Evolutionary conservation across 2,797 vertebrate species (phyloP).

Genomic region (Hoplostethus mediterraneus): DNA sequence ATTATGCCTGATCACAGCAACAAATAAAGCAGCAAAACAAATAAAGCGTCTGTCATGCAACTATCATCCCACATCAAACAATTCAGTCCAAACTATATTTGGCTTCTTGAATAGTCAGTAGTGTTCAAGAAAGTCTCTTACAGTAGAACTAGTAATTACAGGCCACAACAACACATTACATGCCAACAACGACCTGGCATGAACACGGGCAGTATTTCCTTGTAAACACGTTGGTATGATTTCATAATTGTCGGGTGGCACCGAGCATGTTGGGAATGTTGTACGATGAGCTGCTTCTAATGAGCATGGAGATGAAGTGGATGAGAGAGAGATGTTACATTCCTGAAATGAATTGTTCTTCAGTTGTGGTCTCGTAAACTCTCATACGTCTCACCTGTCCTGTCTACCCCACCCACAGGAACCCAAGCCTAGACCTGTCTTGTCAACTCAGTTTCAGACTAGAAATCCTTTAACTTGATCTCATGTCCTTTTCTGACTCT

Average conservation of each 20-base stretch:
- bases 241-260: not conserved
- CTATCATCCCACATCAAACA: no score
- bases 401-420: constrained; percentile 2
- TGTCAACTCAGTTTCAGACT: constrained; percentile 1
- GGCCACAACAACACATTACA: not conserved
- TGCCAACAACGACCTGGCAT: not conserved
- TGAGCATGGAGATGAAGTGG: not conserved
- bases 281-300: not conserved
- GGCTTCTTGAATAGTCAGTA: not conserved
- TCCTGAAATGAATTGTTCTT: constrained; percentile 3
- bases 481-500: not conserved
- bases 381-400: constrained; percentile 7
- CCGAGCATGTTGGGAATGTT: not conserved
- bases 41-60: not conserved
- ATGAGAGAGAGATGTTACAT: not conserved
- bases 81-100: not conserved
- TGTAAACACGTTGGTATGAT: not conserved
- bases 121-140: not conserved
- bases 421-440: constrained; percentile 5
- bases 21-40: no score
- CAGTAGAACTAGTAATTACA: not conserved
- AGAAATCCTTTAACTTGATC: not conserved
- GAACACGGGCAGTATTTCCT: not conserved
- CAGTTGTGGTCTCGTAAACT: constrained; percentile 14
- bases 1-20: not conserved